Evolutionary conservation across 2,888 invertebrate species (phyloP).

Genomic region (Nemotelus nigrinus): DNA sequence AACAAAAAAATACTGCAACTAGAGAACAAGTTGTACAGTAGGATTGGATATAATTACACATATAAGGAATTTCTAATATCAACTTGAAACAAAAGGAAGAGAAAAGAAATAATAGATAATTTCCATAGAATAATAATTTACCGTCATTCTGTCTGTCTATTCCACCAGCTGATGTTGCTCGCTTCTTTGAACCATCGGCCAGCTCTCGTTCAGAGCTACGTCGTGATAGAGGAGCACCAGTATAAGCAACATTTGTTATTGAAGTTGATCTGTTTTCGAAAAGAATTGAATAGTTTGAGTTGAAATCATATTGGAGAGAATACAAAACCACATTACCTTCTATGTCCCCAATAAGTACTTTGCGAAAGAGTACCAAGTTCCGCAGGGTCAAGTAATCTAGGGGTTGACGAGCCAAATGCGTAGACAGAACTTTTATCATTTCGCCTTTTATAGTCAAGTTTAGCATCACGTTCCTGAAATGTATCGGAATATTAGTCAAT

Average conservation of each 20-base stretch:
- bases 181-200: conserved; percentile 76
- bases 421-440: conserved; percentile 83
- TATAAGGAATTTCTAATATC: conserved; percentile 14
- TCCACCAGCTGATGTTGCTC: conserved; percentile 78
- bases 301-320: neutral
- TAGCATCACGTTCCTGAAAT: conserved; percentile 76
- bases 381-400: conserved; percentile 84
- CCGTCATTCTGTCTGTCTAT: conserved; percentile 75
- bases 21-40: neutral
- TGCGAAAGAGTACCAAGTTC: conserved; percentile 72
- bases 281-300: conserved; percentile 4
- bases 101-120: neutral
- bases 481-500: neutral
- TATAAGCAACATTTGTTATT: conserved; percentile 86
- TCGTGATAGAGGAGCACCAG: conserved; percentile 81
- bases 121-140: conserved; percentile 56
- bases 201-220: conserved; percentile 87
- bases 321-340: conserved; percentile 68
- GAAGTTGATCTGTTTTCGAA: conserved; percentile 77
- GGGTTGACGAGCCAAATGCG: conserved; percentile 92
- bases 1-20: conserved; percentile 7
- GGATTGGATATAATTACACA: conserved; percentile 33
- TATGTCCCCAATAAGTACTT: conserved; percentile 80
- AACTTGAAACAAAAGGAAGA: conserved; percentile 10
- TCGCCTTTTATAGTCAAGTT: conserved; percentile 81